These are phyloP conservation scores for Macquaria australasica DNA, from an alignment of 2,113 vertebrate species.

Conservation along the genomic window DNA sequence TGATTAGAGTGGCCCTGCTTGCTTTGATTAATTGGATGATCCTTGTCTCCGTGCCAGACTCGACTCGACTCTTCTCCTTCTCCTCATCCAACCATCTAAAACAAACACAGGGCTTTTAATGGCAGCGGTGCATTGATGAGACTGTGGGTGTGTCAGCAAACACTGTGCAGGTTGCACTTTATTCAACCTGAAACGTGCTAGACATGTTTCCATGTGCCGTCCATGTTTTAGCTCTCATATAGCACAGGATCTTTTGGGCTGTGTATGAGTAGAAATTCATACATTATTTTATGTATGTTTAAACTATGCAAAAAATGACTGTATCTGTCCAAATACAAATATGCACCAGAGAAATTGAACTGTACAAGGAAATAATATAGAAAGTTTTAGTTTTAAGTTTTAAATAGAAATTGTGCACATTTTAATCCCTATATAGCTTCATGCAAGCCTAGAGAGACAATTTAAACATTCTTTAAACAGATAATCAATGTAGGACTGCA, in stretches of 20 bases:
- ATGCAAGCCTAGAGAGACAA: background rate
- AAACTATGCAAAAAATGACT: too few relatives aligned
- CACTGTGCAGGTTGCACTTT: background rate
- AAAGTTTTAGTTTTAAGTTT: too few relatives aligned
- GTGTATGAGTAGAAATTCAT: background rate
- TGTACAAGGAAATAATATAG: background rate
- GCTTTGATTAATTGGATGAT: constrained; percentile 77
- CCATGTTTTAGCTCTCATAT: background rate
- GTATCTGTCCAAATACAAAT: background rate
- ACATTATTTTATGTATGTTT: background rate
- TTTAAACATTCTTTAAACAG: background rate
- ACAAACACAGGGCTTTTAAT: constrained; percentile 51
- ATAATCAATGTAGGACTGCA: background rate
- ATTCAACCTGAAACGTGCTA: background rate
- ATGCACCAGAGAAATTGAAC: background rate
- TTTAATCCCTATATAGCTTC: background rate
- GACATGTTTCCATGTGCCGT: background rate
- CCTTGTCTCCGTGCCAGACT: constrained; percentile 65
- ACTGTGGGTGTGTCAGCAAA: constrained; percentile 36
- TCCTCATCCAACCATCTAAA: constrained; percentile 26
- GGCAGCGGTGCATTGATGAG: constrained; percentile 24
- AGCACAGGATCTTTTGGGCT: background rate
- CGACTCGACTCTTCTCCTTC: background rate
- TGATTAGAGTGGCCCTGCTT: constrained; percentile 74
- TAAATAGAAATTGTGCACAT: too few relatives aligned